phyloP scores from a whole-genome alignment of 1,140 invertebrate species.

The Doryteuthis pealeii region DNA sequence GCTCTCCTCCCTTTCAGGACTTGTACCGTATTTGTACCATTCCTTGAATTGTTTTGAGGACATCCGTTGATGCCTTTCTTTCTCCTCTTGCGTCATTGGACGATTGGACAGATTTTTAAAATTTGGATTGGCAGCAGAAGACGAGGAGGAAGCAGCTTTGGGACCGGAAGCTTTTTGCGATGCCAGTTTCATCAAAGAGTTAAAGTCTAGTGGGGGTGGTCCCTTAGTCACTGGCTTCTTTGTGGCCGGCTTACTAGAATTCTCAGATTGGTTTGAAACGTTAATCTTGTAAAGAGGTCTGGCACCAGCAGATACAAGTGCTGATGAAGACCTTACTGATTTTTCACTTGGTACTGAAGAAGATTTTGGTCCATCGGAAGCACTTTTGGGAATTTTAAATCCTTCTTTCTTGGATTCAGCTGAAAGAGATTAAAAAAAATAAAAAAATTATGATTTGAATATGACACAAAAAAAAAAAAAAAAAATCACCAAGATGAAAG shows the following conservation, averaged over 20 bases:
- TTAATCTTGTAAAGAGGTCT: not conserved
- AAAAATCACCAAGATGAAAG: too few relatives aligned
- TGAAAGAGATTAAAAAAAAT: too few relatives aligned
- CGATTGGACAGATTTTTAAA: not conserved
- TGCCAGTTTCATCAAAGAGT: not conserved
- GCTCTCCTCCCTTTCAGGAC: not conserved
- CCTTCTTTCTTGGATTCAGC: constrained; percentile 4
- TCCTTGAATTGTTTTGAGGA: constrained; percentile 23
- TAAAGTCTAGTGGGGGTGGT: not conserved
- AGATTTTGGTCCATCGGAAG: not conserved
- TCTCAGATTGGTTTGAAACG: not conserved
- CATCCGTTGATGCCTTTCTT: constrained; percentile 23
- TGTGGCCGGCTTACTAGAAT: not conserved
- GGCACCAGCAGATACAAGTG: too few relatives aligned
- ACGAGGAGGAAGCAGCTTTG: not conserved
- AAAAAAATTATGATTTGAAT: too few relatives aligned
- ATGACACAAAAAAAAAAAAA: too few relatives aligned
- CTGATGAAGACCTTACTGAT: too few relatives aligned
- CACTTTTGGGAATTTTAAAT: not conserved
- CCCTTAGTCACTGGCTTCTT: not conserved
- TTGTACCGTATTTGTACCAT: constrained; percentile 26
- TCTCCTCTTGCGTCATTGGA: constrained; percentile 30
- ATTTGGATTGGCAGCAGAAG: not conserved
- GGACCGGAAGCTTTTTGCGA: not conserved
- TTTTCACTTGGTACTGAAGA: not conserved